Evolutionary conservation across 2,888 invertebrate genomes (phyloP).

Genomic region (Drosophila dives): DNA sequence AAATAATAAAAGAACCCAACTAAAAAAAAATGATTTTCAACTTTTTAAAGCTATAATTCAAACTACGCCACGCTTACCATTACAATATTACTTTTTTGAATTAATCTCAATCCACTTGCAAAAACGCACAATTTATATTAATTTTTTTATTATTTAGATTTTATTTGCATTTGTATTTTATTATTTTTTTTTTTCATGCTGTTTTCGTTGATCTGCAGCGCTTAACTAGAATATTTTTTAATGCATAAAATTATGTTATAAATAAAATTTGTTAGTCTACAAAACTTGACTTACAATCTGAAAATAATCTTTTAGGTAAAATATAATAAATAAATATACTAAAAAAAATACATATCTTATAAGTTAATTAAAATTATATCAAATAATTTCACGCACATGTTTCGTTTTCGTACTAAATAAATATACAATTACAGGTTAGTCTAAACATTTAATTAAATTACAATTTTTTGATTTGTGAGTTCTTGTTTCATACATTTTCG

Average conservation of each 20-base stretch:
- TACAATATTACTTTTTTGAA: slow-evolving; percentile 14
- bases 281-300: slow-evolving; percentile 47
- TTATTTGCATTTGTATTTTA: slow-evolving; percentile 45
- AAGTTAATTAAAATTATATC: slow-evolving; percentile 32
- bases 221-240: slow-evolving; percentile 31
- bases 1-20: slow-evolving; percentile 32
- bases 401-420: slow-evolving; percentile 43
- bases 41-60: slow-evolving; percentile 25
- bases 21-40: neutral
- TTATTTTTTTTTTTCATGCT: slow-evolving; percentile 62
- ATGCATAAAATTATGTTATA: slow-evolving; percentile 37
- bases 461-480: slow-evolving; percentile 65
- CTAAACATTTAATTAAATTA: slow-evolving; percentile 53
- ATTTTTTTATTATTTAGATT: slow-evolving; percentile 42
- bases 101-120: slow-evolving; percentile 34
- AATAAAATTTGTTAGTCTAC: slow-evolving; percentile 68
- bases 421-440: slow-evolving; percentile 56
- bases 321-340: slow-evolving; percentile 72
- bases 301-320: slow-evolving; percentile 55
- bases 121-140: slow-evolving; percentile 28
- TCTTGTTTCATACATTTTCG: slow-evolving; percentile 27
- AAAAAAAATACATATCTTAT: slow-evolving; percentile 27
- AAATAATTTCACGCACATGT: slow-evolving; percentile 62
- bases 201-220: slow-evolving; percentile 41
- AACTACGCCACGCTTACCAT: slow-evolving; percentile 52